Conservation (phyloP, 1,140 invertebrate genomes). For the Bombus picipes region DNA sequence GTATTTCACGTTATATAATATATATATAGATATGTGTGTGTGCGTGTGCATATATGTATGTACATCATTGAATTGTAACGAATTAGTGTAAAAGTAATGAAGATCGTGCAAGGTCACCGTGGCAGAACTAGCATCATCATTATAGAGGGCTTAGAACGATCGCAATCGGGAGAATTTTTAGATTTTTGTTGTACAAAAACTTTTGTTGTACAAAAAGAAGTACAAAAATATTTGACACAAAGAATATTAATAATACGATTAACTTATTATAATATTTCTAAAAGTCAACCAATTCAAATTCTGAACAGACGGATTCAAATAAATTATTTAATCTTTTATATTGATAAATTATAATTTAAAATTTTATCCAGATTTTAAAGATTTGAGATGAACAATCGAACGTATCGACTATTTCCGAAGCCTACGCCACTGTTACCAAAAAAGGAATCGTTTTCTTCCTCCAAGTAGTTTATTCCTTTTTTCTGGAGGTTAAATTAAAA, state of each 20-base stretch:
- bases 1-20: slow-evolving; percentile 26
- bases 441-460: slow-evolving; percentile 7
- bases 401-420: background rate
- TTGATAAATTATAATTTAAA: background rate
- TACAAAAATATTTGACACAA: background rate
- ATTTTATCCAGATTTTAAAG: background rate
- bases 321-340: background rate
- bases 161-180: background rate
- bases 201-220: background rate
- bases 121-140: slow-evolving; percentile 15
- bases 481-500: slow-evolving; percentile 10
- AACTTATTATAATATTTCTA: too few species aligned
- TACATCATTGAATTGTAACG: slow-evolving; percentile 6
- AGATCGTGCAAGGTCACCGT: background rate
- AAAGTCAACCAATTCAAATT: too few species aligned
- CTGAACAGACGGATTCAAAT: too few species aligned
- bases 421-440: background rate
- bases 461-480: slow-evolving; percentile 40
- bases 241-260: background rate
- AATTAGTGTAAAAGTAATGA: slow-evolving; percentile 14
- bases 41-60: slow-evolving; percentile 17
- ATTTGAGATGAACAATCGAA: background rate
- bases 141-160: slow-evolving; percentile 10
- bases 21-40: slow-evolving; percentile 27
- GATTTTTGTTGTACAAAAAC: too few species aligned